Evolutionary conservation across 1,140 invertebrate species (phyloP), one percentile per base, ranked within the genome.

Genomic region (Eumaeus atala): DNA sequence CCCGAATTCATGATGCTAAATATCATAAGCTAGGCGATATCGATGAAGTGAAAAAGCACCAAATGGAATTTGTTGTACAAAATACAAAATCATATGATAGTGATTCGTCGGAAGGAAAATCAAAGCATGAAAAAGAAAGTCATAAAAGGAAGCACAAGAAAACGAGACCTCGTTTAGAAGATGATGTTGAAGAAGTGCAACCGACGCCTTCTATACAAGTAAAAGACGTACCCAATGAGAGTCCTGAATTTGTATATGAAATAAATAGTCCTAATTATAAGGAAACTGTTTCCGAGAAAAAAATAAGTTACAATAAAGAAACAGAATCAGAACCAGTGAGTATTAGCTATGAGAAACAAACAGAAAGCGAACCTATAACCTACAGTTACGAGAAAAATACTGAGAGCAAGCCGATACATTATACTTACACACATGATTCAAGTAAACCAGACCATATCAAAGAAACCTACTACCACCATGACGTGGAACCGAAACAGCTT

Each of bases 211-310:
- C 50, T 33, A 62, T 70, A 12, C 70, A 59, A 51, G 54, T 67
- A 10, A 61, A 65, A 35, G 72, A 61, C 16, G 59, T 59, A 37
- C 62, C 67, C 9, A 64, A 80, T 59, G 69, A 70, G 10, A 65
- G 52, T 14, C 75, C 78, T 5, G 79, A 78, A 56, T 64, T 77
- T 53, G 62, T 67, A 1, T 77, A 82, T 53, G 75, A 85, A 64
- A 73, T 79, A 8, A 76, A 81, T 61, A 67, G 70, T 0, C 83
- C 83, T 21, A 80, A 77, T 48, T 76, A 84, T 36, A 77, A 79
- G 34, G 82, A 85, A 68, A 79, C 72, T 11, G 72, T 70, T 18
- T 70, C 73, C 38, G 70, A 84, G 69, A 65, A 85, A 56, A 67
- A 72, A 48, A 54, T 79, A 14, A 76, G 64, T 18, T 85, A 85